Conservation (phyloP, 1,140 invertebrate genomes). For the Saccostrea cuccullata region DNA sequence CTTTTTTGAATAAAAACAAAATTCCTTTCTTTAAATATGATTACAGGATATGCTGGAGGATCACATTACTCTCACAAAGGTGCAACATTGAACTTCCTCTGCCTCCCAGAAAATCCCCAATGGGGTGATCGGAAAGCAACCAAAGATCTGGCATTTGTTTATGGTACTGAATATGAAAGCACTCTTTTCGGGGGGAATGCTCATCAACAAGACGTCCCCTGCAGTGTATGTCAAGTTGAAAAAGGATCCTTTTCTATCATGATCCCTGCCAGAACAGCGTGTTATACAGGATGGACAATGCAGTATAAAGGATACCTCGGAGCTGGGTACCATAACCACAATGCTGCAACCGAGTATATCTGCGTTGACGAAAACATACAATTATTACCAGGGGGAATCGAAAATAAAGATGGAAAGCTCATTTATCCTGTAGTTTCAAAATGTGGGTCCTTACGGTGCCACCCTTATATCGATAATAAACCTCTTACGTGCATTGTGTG, state of each 20-base stretch:
- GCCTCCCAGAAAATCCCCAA: conserved; percentile 28
- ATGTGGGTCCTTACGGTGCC: conserved; percentile 61
- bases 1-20: too few species aligned
- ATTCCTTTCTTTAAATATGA: background rate
- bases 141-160: background rate
- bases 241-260: conserved; percentile 49
- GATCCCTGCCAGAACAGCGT: conserved; percentile 58
- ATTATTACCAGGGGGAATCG: conserved; percentile 24
- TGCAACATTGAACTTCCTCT: conserved; percentile 10
- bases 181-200: background rate
- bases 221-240: conserved; percentile 54
- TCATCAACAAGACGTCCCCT: conserved; percentile 50
- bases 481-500: conserved; percentile 64
- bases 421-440: conserved; percentile 52
- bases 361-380: conserved; percentile 61
- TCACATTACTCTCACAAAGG: background rate
- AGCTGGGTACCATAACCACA: conserved; percentile 39
- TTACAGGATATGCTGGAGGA: conserved; percentile 44
- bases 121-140: background rate
- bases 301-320: conserved; percentile 62
- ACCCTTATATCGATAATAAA: conserved; percentile 51
- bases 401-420: conserved; percentile 49
- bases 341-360: conserved; percentile 42
- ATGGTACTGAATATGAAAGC: conserved; percentile 57
- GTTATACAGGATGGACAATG: conserved; percentile 53